phyloP scores from a whole-genome alignment of 2,888 invertebrate species.

The Kuschelorhynchus macadamiae region DNA sequence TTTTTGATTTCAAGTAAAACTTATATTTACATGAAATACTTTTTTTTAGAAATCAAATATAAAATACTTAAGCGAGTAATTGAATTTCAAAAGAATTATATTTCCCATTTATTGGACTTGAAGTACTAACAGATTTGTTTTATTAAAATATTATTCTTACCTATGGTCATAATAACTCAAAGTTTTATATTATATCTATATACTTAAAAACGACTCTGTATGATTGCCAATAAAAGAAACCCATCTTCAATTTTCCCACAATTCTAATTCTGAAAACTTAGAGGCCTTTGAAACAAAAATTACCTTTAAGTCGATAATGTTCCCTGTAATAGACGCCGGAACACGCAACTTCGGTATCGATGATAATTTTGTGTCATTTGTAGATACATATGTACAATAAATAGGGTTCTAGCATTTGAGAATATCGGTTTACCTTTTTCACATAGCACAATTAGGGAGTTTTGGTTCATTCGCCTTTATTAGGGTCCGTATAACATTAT shows the following conservation, averaged over 20 bases:
- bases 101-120: no score
- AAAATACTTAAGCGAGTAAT: no score
- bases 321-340: slow-evolving; percentile 15
- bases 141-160: no score
- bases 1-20: no score
- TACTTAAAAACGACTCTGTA: no score
- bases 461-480: background rate
- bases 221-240: background rate
- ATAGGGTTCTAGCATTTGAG: background rate
- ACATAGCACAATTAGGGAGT: background rate
- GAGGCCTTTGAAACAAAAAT: slow-evolving; percentile 21
- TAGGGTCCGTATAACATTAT: no score
- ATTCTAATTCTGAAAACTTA: background rate
- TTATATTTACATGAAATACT: no score
- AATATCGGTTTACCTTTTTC: background rate
- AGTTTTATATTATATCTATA: no score
- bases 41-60: no score
- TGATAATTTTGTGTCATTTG: slow-evolving; percentile 31
- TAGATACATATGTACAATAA: slow-evolving; percentile 25
- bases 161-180: no score
- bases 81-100: no score
- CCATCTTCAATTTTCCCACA: background rate
- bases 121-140: no score
- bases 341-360: slow-evolving; percentile 35
- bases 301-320: slow-evolving; percentile 31